Evolutionary conservation across 2,888 invertebrate genomes (phyloP).

Genomic region (Callosobruchus maculatus): DNA sequence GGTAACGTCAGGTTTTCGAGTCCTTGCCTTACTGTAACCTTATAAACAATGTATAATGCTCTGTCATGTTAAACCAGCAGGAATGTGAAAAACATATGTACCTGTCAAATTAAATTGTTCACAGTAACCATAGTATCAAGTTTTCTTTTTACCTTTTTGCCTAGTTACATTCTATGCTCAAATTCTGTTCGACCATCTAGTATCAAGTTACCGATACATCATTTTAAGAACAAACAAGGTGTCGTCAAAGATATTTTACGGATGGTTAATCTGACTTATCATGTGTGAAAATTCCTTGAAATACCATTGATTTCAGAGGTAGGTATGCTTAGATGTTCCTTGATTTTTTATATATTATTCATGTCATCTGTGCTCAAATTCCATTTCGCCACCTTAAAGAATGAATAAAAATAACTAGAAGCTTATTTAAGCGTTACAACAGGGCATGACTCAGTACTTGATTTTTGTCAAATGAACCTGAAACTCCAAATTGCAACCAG

Average conservation of each 20-base stretch:
- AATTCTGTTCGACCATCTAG: background rate
- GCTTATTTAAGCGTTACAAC: no score
- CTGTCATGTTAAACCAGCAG: no score
- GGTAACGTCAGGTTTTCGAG: no score
- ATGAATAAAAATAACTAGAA: no score
- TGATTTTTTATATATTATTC: background rate
- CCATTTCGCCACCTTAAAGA: no score
- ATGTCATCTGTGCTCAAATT: background rate
- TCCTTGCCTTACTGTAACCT: no score
- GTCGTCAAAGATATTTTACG: background rate
- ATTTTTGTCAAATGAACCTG: no score
- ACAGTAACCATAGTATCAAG: background rate
- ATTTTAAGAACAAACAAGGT: background rate
- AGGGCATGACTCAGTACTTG: no score
- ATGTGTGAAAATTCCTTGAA: background rate
- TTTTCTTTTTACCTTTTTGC: background rate
- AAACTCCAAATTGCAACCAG: no score
- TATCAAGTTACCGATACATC: background rate
- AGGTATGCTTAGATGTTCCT: background rate
- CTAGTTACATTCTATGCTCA: background rate
- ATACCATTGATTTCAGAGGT: background rate
- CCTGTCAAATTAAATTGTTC: background rate
- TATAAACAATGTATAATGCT: no score
- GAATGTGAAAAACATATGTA: background rate
- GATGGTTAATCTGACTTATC: background rate